Evolutionary conservation across 2,797 vertebrate species (phyloP), one percentile per base, ranked within the genome.

Genomic region (Sebastes jordani): DNA sequence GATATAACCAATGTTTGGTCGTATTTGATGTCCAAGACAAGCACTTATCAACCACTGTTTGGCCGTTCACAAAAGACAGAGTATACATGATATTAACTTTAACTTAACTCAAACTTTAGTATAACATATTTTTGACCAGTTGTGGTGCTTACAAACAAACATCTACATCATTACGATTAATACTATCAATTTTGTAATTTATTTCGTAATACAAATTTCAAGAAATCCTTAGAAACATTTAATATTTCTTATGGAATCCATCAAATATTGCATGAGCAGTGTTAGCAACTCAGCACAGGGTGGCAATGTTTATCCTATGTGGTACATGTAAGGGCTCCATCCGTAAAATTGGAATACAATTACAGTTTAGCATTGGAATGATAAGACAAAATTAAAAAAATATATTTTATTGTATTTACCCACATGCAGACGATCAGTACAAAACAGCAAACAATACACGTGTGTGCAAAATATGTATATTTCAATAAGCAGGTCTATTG

Each of bases 31-130:
- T 46, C 14, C 42, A 46, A 46, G 0, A 46, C 42, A 18, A 46
- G 42, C 42, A 46, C 16, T 46, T 46, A 46, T 0, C 42, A 46
- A 46, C 42, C 14, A 46, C 16, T 46, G 42, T 46, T 16, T 46
- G 0, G 42, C 42, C 42, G 0, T 46, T 18, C 42, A 46, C 0
- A 0, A 46, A 46, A 46, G 14, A 46, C 42, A 18, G 6, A 46
- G 0, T 18, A 46, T 46, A 46, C 42, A 7, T 42, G 38, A 42
- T 42, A 46, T 18, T 46, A 46, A 46, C 42, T 46, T 46, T 46
- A 46, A 46, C 42, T 46, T 46, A 46, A 46, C 42, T 46, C 42
- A 46, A 46, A 46, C 42, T 46, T 46, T 46, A 18, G 14, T 18
- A 46, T 46, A 7, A 46, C 16, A 46, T 46, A 46, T 46, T 46